Conservation (phyloP, 2,888 invertebrate species). For the Napeogenes sylphis region DNA sequence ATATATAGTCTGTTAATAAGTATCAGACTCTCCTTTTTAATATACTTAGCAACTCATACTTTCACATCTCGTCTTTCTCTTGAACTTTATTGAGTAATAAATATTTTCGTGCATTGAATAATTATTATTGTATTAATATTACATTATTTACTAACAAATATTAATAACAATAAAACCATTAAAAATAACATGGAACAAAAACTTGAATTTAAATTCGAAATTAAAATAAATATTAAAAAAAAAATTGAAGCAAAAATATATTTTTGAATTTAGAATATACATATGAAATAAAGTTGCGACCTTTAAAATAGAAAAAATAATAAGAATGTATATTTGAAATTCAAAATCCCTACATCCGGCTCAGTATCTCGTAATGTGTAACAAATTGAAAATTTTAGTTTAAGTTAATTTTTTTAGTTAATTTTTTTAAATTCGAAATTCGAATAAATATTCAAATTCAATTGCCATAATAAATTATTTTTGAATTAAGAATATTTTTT, state of each 20-base stretch:
- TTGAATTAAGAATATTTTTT: too few species aligned
- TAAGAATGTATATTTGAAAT: slow-evolving; percentile 14
- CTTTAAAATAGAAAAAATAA: slow-evolving; percentile 15
- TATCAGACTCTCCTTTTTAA: slow-evolving; percentile 1
- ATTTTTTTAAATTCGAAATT: too few species aligned
- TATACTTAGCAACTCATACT: slow-evolving; percentile 15
- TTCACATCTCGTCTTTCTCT: slow-evolving; percentile 18
- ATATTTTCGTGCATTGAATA: slow-evolving; percentile 5
- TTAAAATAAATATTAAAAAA: too few species aligned
- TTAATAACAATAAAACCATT: too few species aligned
- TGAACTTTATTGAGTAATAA: slow-evolving; percentile 12
- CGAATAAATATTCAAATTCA: too few species aligned
- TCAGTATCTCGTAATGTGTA: slow-evolving; percentile 72
- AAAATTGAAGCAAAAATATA: too few species aligned
- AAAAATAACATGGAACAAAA: too few species aligned
- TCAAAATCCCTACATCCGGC: slow-evolving; percentile 54
- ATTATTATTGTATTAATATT: background rate
- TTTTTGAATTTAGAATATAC: too few species aligned
- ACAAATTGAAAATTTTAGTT: slow-evolving; percentile 53
- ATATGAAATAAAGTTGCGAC: background rate
- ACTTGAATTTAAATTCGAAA: too few species aligned
- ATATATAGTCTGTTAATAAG: too few species aligned
- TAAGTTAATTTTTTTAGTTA: too few species aligned
- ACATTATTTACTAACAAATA: background rate
- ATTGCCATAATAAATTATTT: too few species aligned